Evolutionary conservation across 2,888 invertebrate genomes (phyloP).

Genomic region (Tenthredo scrophulariae): DNA sequence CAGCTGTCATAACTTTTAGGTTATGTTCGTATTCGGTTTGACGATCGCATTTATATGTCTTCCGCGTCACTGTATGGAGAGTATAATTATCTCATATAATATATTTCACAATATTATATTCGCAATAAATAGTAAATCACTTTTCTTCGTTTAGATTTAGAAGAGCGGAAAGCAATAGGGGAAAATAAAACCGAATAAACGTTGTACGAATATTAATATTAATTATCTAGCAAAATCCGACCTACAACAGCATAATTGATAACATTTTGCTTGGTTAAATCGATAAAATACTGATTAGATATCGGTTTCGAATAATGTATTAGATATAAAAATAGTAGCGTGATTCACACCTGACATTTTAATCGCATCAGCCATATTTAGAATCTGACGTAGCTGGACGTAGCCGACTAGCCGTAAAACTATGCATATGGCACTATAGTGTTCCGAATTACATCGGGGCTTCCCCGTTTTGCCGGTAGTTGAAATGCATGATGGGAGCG

Average conservation of each 20-base stretch:
- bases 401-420: neutral
- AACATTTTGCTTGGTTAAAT: neutral
- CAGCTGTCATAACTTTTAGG: slow-evolving; percentile 34
- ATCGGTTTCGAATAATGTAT: neutral
- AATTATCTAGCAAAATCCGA: neutral
- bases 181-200: neutral
- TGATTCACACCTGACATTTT: slow-evolving; percentile 38
- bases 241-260: slow-evolving; percentile 1
- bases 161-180: neutral
- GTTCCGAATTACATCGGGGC: neutral
- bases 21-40: neutral
- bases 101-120: neutral
- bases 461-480: neutral
- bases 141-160: neutral
- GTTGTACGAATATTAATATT: neutral
- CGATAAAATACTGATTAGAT: slow-evolving; percentile 30
- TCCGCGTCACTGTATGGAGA: neutral
- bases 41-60: neutral
- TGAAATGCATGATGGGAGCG: neutral
- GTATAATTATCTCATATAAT: neutral
- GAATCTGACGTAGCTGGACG: neutral
- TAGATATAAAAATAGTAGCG: neutral
- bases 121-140: neutral
- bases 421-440: neutral
- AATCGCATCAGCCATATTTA: neutral